phyloP scores from a whole-genome alignment of 2,888 invertebrate genomes.

The Antitype chi region DNA sequence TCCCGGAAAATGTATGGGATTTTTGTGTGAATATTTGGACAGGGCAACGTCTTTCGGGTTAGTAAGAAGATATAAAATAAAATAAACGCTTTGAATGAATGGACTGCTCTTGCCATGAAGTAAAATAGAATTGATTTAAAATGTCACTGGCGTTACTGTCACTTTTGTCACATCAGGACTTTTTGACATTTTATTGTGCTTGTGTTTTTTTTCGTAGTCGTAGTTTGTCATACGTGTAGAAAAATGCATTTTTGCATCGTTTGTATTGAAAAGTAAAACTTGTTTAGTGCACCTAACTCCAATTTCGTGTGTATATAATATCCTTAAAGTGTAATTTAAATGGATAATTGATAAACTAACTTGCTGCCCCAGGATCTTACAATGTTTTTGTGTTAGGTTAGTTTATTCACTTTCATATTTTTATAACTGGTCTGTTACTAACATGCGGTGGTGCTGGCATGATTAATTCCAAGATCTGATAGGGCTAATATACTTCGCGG shows the following conservation, averaged over 20 bases:
- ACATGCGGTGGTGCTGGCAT: constrained; percentile 23
- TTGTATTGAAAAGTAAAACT: constrained; percentile 13
- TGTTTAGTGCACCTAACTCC: constrained; percentile 6
- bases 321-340: constrained; percentile 25
- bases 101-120: not conserved
- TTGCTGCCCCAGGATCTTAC: constrained; percentile 25
- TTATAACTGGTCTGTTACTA: constrained; percentile 35
- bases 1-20: no score
- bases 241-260: constrained; percentile 5
- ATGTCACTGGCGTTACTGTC: not conserved
- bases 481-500: constrained; percentile 20
- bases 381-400: constrained; percentile 58
- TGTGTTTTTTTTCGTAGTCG: constrained; percentile 23
- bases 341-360: constrained; percentile 24
- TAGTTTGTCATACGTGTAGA: constrained; percentile 11
- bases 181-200: constrained; percentile 26
- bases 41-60: no score
- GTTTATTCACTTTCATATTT: constrained; percentile 47
- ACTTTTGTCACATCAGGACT: not conserved
- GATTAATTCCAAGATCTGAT: constrained; percentile 5
- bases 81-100: no score
- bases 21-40: no score
- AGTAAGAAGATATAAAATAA: no score
- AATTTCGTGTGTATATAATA: constrained; percentile 11
- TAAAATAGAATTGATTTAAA: not conserved